Evolutionary conservation across 2,888 invertebrate genomes (phyloP).

Genomic region (Lydus trimaculatus): DNA sequence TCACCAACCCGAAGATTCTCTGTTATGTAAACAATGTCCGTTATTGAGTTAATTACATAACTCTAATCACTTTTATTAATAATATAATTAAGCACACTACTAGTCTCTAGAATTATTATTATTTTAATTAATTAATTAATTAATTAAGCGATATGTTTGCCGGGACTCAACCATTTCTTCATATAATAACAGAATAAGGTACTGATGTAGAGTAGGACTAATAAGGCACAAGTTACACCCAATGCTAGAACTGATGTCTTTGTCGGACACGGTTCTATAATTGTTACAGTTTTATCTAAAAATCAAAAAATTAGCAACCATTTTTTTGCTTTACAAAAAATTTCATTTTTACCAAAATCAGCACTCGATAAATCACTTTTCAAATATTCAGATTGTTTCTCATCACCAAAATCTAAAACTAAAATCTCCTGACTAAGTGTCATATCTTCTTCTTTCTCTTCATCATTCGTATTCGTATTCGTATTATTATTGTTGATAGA

Average conservation of each 20-base stretch:
- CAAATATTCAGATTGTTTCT: conserved; percentile 82
- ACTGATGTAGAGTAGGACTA: conserved; percentile 88
- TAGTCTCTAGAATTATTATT: conserved; percentile 32
- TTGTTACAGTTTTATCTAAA: conserved; percentile 88
- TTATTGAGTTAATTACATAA: conserved; percentile 8
- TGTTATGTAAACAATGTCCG: conserved; percentile 25
- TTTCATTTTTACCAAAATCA: conserved; percentile 67
- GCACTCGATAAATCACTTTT: conserved; percentile 78
- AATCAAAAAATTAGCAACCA: conserved; percentile 46
- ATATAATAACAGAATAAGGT: conserved; percentile 93
- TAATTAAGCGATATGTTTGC: conserved; percentile 78
- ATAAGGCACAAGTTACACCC: conserved; percentile 88
- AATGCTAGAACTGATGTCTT: conserved; percentile 90
- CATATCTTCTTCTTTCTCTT: conserved; percentile 82
- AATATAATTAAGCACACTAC: conserved; percentile 38
- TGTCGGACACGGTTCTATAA: conserved; percentile 90
- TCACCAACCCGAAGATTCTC: conserved; percentile 54
- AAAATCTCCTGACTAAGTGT: conserved; percentile 94
- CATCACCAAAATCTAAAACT: conserved; percentile 92
- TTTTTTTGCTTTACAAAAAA: neutral
- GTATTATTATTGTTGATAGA: conserved; percentile 65
- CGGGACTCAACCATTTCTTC: conserved; percentile 89
- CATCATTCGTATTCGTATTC: conserved; percentile 68
- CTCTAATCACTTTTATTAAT: neutral
- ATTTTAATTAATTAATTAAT: conserved; percentile 14